Base-by-base conservation (phyloP, 1,140 invertebrate genomes). In the Ditylenchus dipsaci region DNA sequence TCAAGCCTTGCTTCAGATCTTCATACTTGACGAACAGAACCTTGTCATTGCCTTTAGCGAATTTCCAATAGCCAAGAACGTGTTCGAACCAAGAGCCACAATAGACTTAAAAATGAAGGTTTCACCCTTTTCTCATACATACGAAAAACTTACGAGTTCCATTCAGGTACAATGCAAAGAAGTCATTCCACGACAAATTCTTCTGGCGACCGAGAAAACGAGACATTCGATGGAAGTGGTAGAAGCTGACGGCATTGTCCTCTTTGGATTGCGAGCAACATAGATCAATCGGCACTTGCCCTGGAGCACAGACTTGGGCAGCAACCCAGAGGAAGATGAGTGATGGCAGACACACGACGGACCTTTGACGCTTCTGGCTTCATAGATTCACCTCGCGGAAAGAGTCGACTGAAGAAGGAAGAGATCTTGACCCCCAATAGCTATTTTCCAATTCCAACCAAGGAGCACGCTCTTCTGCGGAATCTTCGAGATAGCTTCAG, bases 221-320 rank as follows among this genome's bases (percentile, higher is more conserved):
- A 7, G 84, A 67, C 69, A 84, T 81, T 27, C 80, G 87, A 73
- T 88, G 89, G 78, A 93, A 93, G 82, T 95, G 89, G 81, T 90
- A 95, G 80, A 90, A 93, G 0, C 92, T 95, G 0, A 96, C 91
- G 57, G 90, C 90, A 68, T 90, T 88, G 80, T 97, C 93, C 84
- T n/a, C n/a, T 95, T 96, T 1, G n/a, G 92, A 85, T 96, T 94
- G 58, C 94, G 87, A 0, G 90, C 87, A 0, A 92, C 88, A 81
- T 95, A 96, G 58, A 96, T 89, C 0, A 95, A 88, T 89, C 93
- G 83, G 65, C 82, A 83, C 30, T 83, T 75, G 13, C 74, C 66
- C 21, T 81, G 30, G 21, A 73, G 17, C n/a, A 82, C 66, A 26
- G 78, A 68, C 1, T 88, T 88, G 0, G 90, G 89, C 29, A 91